Percentiles rank a stretch among this genome's conserved stretches.
phyloP scores from a whole-genome alignment of 2,113 vertebrate genomes.

The Heterocephalus glaber region DNA sequence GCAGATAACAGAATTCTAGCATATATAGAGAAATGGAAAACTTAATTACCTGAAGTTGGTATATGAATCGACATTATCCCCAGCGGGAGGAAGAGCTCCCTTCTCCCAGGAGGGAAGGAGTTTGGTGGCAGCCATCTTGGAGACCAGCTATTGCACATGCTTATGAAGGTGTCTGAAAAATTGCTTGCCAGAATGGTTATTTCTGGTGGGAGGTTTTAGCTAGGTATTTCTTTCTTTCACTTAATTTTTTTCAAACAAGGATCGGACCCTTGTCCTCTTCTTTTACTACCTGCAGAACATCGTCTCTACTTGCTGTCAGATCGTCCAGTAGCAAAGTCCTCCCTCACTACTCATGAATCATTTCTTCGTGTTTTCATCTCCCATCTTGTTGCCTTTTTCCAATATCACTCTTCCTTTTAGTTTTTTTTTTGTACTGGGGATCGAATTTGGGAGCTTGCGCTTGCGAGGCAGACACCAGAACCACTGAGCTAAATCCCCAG shows the following conservation, averaged over 20 bases:
- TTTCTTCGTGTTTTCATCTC: not conserved
- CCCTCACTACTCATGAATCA: not conserved
- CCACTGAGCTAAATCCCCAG: no score
- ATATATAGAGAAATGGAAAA: not conserved
- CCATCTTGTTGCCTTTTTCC: not conserved
- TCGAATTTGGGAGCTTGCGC: no score
- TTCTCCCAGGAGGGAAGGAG: not conserved
- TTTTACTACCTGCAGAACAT: not conserved
- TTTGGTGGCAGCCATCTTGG: not conserved
- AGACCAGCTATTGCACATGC: not conserved
- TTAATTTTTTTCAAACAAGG: not conserved
- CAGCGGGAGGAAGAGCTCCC: not conserved
- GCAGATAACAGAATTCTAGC: not conserved
- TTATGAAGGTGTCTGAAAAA: not conserved
- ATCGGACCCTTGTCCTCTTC: not conserved
- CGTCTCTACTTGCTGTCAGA: not conserved
- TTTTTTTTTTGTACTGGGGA: no score
- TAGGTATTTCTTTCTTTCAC: not conserved
- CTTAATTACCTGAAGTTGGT: not conserved
- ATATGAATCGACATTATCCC: not conserved
- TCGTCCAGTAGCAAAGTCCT: not conserved
- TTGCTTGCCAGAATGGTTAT: not conserved
- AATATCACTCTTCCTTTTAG: no score
- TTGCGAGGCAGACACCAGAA: no score
- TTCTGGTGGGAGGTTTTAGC: not conserved